Conservation (phyloP, 1,140 invertebrate genomes). For the Helicoverpa armigera region DNA sequence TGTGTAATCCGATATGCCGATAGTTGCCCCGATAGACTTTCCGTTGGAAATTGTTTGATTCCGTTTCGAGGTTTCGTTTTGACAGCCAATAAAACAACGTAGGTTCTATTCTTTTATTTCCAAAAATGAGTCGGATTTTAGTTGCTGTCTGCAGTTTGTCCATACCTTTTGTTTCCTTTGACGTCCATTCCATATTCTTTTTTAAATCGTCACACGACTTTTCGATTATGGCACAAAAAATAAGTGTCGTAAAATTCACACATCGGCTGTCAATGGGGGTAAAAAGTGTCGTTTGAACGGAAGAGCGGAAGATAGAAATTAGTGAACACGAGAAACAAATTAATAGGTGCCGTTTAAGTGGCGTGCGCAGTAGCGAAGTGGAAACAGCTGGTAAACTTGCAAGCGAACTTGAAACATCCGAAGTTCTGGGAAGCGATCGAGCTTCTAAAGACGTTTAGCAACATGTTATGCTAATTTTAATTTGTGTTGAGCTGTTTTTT, state of each 20-base stretch:
- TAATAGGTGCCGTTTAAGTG: slow-evolving; percentile 66
- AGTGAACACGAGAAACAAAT: slow-evolving; percentile 83
- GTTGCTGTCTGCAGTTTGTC: slow-evolving; percentile 44
- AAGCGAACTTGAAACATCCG: slow-evolving; percentile 33
- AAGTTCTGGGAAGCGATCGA: slow-evolving; percentile 29
- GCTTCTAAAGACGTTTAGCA: slow-evolving; percentile 13
- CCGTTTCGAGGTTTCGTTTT: slow-evolving; percentile 66
- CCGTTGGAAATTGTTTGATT: slow-evolving; percentile 76
- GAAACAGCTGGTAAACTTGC: slow-evolving; percentile 69
- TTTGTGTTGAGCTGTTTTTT: not conserved
- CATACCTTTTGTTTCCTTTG: slow-evolving; percentile 43
- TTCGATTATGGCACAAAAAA: slow-evolving; percentile 41
- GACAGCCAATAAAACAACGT: slow-evolving; percentile 58
- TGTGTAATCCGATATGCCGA: slow-evolving; percentile 79
- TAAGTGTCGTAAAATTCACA: slow-evolving; percentile 49
- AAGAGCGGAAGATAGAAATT: slow-evolving; percentile 81
- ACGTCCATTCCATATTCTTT: slow-evolving; percentile 35
- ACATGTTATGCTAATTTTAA: slow-evolving; percentile 15
- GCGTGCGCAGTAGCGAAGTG: slow-evolving; percentile 66
- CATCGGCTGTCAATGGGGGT: slow-evolving; percentile 52
- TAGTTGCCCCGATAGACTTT: slow-evolving; percentile 75
- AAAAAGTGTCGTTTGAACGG: slow-evolving; percentile 62
- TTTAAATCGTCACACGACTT: slow-evolving; percentile 44
- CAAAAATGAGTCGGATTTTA: slow-evolving; percentile 41
- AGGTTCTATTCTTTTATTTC: slow-evolving; percentile 27